These are phyloP conservation scores for Odontophorus gujanensis DNA, from an alignment of 2,113 vertebrate genomes.

Conservation along the genomic window DNA sequence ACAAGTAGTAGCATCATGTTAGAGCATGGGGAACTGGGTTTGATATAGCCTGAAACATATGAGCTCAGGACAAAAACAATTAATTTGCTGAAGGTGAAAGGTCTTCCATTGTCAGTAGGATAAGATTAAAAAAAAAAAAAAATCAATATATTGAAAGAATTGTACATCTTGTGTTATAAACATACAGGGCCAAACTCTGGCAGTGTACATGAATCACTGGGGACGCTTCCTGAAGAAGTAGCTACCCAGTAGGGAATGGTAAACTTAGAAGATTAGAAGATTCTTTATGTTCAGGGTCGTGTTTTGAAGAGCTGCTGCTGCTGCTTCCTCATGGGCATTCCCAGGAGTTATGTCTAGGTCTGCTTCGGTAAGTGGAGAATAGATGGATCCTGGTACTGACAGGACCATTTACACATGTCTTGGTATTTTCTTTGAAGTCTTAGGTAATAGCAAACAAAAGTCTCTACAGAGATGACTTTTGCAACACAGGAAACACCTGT, in stretches of 20 bases:
- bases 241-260: not conserved
- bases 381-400: slow-evolving; percentile 1
- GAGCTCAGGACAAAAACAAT: not conserved
- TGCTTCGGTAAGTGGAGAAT: not conserved
- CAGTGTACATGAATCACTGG: not conserved
- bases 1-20: not conserved
- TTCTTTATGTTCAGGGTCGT: not conserved
- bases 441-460: slow-evolving; percentile 29
- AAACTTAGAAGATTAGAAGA: not conserved
- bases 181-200: not conserved
- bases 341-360: not conserved
- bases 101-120: not conserved
- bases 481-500: slow-evolving; percentile 69
- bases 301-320: not conserved
- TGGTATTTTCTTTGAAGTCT: slow-evolving; percentile 61
- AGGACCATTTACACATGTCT: slow-evolving; percentile 31
- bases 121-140: not conserved
- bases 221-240: not conserved
- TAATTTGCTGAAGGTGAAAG: not conserved
- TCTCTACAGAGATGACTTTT: slow-evolving; percentile 41
- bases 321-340: slow-evolving; percentile 4
- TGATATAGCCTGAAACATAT: not conserved
- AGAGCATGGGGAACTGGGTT: not conserved
- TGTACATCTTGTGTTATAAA: not conserved
- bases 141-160: not conserved